These are phyloP conservation scores for Sylvia atricapilla DNA, from an alignment of 2,113 vertebrate genomes.

Conservation along the genomic window DNA sequence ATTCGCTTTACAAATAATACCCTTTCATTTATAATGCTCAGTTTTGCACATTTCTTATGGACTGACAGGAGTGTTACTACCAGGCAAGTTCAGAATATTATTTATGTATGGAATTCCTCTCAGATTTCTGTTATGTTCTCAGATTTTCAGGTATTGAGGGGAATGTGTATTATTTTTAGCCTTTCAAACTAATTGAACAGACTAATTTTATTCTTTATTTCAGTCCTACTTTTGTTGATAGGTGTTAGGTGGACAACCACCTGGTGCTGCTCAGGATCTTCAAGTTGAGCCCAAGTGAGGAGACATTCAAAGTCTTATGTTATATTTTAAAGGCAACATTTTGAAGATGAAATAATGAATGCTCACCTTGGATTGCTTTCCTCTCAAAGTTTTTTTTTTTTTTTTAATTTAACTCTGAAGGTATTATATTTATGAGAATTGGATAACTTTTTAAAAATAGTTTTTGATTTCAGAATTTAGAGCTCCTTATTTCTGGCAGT, in stretches of 20 bases:
- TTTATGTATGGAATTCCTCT: neutral
- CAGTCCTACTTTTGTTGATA: neutral
- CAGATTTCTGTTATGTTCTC: neutral
- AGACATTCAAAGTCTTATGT: neutral
- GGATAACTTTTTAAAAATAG: neutral
- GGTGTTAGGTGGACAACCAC: neutral
- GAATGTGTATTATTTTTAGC: neutral
- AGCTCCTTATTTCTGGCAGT: neutral
- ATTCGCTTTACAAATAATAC: neutral
- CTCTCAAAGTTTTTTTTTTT: neutral
- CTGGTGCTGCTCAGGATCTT: neutral
- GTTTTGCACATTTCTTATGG: neutral
- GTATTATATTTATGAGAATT: neutral
- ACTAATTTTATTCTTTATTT: neutral
- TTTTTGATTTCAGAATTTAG: neutral
- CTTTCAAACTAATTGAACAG: neutral
- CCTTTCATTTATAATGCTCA: neutral
- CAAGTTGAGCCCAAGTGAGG: neutral
- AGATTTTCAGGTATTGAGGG: neutral
- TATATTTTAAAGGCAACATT: neutral
- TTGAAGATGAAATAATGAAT: neutral
- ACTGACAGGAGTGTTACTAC: neutral
- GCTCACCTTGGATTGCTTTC: neutral
- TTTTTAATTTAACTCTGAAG: neutral
- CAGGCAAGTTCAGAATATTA: neutral